Evolutionary conservation across 2,888 invertebrate genomes (phyloP).

Genomic region (Yponomeuta sedellus): DNA sequence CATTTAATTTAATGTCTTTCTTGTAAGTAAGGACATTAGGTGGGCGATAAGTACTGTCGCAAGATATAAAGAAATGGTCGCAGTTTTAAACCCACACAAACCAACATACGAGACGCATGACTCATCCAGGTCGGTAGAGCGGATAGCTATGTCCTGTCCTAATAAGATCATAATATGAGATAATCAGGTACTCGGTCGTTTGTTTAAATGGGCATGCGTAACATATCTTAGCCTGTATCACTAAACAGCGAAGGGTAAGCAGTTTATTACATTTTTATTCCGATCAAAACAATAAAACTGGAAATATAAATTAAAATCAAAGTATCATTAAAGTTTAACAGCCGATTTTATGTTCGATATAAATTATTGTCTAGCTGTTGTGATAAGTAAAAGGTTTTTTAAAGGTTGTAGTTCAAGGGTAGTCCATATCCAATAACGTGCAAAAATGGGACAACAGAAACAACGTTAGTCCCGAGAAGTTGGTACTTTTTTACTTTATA

Average conservation of each 20-base stretch:
- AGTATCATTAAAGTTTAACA: neutral
- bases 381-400: neutral
- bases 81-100: constrained; percentile 13
- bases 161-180: constrained; percentile 21
- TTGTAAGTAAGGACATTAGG: neutral
- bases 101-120: constrained; percentile 17
- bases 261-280: neutral
- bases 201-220: neutral
- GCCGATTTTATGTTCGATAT: neutral
- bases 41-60: neutral
- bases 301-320: neutral
- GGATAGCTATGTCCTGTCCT: constrained; percentile 17
- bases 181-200: neutral
- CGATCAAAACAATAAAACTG: neutral
- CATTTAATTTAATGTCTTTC: neutral
- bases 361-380: neutral
- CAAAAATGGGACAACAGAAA: constrained; percentile 3
- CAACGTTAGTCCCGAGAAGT: neutral
- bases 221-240: neutral
- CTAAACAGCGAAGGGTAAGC: neutral
- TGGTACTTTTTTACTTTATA: neutral
- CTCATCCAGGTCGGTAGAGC: constrained; percentile 19
- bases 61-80: constrained; percentile 6
- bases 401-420: neutral
- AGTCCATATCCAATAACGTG: neutral